Evolutionary conservation across 2,797 vertebrate genomes (phyloP), one percentile per base, ranked within the genome.

Genomic region (Anisognathus igniventris): DNA sequence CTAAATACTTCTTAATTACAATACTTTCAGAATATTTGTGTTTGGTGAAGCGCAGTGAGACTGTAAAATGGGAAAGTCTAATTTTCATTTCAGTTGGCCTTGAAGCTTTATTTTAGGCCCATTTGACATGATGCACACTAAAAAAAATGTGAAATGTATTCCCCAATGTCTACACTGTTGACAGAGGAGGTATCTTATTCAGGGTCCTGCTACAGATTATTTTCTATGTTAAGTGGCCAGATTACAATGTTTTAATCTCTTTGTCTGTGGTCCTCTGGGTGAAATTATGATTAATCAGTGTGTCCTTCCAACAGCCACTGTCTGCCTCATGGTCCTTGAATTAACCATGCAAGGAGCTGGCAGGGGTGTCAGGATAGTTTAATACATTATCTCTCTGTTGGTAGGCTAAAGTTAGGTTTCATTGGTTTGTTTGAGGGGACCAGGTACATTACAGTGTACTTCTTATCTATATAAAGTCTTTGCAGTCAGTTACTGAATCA

Each of bases 401-500:
- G 78, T 87, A 90, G 90, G 61, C 45, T 86, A 54, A 92, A 60
- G 73, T 86, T 90, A 91, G 48, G 61, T 86, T 93, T 88, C 91
- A 51, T 96, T 84, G 33, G 30, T 83, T 82, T 91, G 33, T 84
- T 89, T 87, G 82, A 87, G 67, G 68, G 56, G 16, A 87, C 27
- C 19, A 83, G 62, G 72, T 92, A 88, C 58, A 25, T 82, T 86
- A 31, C 35, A 81, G 7, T 67, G 72, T 81, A 33, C 51, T 92
- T 33, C 75, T 95, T 94, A 96, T 94, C 86, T 88, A 9, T 86
- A 91, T 92, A 47, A 93, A 95, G 92, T 88, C 94, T 92, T 94
- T 80, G 44, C 80, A 92, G 68, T 86, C 92, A 93, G 91, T 83
- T 95, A 86, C 58, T 96, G 88, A 95, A 94, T 97, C 81, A 79